Evolutionary conservation across 2,113 vertebrate species (phyloP), one percentile per base, ranked within the genome.

Genomic region (Bettongia penicillata): DNA sequence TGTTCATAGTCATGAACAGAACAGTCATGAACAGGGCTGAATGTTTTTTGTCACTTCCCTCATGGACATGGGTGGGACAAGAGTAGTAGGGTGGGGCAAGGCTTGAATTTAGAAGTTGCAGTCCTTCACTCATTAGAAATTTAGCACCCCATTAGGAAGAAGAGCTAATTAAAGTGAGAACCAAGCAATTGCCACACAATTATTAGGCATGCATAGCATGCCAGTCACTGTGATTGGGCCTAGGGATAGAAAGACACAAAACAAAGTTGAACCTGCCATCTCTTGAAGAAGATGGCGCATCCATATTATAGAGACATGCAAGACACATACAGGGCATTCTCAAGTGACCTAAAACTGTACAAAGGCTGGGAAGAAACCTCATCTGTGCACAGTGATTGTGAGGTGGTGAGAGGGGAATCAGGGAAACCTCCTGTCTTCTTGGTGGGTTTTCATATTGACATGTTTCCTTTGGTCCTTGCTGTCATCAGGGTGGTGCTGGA

Each of bases 291-390:
- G n/a, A 43, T 22, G n/a, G n/a, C 0, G 2, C 0, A 7, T 8
- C 5, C 68, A 8, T 8, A 43, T 23, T 43, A 43, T 84, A 43
- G 68, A n/a, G 6, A 23, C 37, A 43, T 23, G 19, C 2, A 84
- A n/a, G 68, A 43, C 16, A 84, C n/a, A 43, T 55, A 12, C 31
- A 22, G 19, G 5, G n/a, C 43, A n/a, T 8, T 19, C 19, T 10
- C n/a, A 22, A 43, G 19, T 61, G 61, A 14, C 31, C 37, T 37
- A 5, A 68, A 68, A 68, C 14, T 37, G 31, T 31, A 16, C 14
- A 37, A n/a, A 68, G 37, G 2, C n/a, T 2, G 22, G 14, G n/a
- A n/a, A 5, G 19, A 22, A 0, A 2, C 1, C 7, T 19, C 37
- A n/a, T 43, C 37, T 43, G 16, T 22, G 68, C 16, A 1, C 68